A percentile compares a stretch with the other conserved stretches of the same genome.
Conservation (phyloP, 2,888 invertebrate species). For the Erebia aethiops region DNA sequence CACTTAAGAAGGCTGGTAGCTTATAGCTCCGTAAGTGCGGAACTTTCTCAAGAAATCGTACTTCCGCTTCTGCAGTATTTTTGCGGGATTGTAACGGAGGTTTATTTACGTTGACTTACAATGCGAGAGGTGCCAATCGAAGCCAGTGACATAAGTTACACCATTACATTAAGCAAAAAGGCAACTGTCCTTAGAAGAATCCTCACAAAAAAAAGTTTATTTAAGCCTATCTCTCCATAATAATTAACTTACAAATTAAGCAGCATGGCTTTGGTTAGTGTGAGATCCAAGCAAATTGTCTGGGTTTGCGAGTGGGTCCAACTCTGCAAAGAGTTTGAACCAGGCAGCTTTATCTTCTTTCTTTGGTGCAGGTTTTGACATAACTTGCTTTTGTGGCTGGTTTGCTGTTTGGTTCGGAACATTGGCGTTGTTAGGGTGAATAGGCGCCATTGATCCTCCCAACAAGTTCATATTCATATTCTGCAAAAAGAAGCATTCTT, state of each 20-base stretch:
- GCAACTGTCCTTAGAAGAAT: no score
- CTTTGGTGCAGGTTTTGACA: slow-evolving; percentile 57
- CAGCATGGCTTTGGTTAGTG: slow-evolving; percentile 78
- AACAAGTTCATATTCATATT: slow-evolving; percentile 53
- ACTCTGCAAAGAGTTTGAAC: slow-evolving; percentile 96
- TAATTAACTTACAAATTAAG: slow-evolving; percentile 54
- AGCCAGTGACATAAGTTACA: no score
- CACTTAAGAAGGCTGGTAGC: background rate
- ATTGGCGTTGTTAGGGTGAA: slow-evolving; percentile 46
- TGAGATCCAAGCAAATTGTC: slow-evolving; percentile 81
- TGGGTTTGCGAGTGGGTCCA: slow-evolving; percentile 95
- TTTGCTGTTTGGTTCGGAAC: slow-evolving; percentile 34
- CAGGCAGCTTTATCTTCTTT: slow-evolving; percentile 85
- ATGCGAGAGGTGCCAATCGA: no score
- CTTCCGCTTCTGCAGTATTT: no score
- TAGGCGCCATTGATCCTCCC: slow-evolving; percentile 54
- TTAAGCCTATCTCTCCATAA: background rate
- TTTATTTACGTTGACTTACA: no score
- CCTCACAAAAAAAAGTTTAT: no score
- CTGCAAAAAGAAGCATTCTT: slow-evolving; percentile 50
- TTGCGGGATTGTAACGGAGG: no score
- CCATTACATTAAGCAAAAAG: no score
- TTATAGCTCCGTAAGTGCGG: no score
- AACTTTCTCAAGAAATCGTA: no score
- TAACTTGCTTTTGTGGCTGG: slow-evolving; percentile 16